These are phyloP conservation scores for Latrodectus geometricus DNA, from an alignment of 1,140 invertebrate genomes.

Conservation along the genomic window DNA sequence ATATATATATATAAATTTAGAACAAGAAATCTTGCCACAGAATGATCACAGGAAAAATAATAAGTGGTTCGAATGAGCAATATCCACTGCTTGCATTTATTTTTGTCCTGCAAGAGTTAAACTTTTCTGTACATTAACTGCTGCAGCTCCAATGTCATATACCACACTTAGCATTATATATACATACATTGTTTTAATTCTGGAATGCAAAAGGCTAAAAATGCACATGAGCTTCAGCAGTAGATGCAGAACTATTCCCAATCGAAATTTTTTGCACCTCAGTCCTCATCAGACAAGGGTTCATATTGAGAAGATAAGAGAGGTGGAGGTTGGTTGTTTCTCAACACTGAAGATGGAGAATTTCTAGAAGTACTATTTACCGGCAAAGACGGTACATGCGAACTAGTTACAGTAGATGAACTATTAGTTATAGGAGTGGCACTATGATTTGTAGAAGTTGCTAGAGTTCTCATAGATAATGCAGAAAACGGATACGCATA, in stretches of 20 bases:
- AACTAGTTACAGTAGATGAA: slow-evolving; percentile 63
- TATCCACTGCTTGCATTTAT: slow-evolving; percentile 32
- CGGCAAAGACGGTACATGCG: slow-evolving; percentile 24
- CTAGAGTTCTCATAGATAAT: slow-evolving; percentile 71
- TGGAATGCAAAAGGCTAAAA: slow-evolving; percentile 58
- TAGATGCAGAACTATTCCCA: slow-evolving; percentile 3
- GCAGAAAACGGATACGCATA: slow-evolving; percentile 77
- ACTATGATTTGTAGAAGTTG: slow-evolving; percentile 69
- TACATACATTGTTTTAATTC: neutral
- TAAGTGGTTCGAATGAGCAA: slow-evolving; percentile 55
- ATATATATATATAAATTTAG: slow-evolving; percentile 50
- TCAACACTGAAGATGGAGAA: slow-evolving; percentile 36
- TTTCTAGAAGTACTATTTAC: slow-evolving; percentile 52
- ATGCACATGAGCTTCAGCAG: slow-evolving; percentile 19
- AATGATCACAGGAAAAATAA: slow-evolving; percentile 57
- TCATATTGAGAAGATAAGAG: slow-evolving; percentile 87
- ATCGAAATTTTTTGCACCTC: slow-evolving; percentile 4
- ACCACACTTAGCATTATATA: slow-evolving; percentile 36
- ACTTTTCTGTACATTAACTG: neutral
- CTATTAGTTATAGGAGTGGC: slow-evolving; percentile 71
- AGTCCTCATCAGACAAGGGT: slow-evolving; percentile 88
- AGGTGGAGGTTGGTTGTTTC: slow-evolving; percentile 77
- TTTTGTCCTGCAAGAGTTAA: slow-evolving; percentile 3
- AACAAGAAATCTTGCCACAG: slow-evolving; percentile 34
- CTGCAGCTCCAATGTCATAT: slow-evolving; percentile 44